Percentiles rank a stretch among this genome's conserved stretches.
Conservation (phyloP, 2,888 invertebrate genomes). For the Scrobipalpa costella region DNA sequence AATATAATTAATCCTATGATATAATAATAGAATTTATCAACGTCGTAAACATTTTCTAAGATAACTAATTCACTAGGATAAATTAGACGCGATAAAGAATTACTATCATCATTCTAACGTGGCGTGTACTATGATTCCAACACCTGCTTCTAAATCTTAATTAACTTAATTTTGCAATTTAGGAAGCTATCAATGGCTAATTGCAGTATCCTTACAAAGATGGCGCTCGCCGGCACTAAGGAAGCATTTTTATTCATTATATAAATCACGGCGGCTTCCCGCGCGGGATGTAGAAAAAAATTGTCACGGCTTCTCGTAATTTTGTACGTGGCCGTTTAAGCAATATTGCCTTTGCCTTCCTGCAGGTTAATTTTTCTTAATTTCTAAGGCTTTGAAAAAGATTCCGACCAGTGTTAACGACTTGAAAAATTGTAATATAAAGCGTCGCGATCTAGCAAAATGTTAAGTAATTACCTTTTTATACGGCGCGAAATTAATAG, state of each 20-base stretch:
- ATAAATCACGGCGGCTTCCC: conserved; percentile 72
- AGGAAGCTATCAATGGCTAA: conserved; percentile 68
- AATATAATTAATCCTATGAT: background rate
- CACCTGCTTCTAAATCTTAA: conserved; percentile 26
- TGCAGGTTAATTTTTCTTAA: conserved; percentile 75
- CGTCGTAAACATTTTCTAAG: conserved; percentile 1
- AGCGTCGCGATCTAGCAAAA: conserved; percentile 28
- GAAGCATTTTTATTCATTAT: conserved; percentile 80
- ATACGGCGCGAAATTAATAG: background rate
- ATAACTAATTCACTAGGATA: conserved; percentile 4
- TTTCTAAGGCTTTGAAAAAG: conserved; percentile 61
- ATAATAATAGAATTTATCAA: conserved; percentile 6
- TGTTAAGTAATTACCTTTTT: conserved; percentile 27
- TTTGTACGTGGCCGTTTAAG: conserved; percentile 75
- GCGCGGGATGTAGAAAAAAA: conserved; percentile 70
- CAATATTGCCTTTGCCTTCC: conserved; percentile 61
- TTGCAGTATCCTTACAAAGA: conserved; percentile 68
- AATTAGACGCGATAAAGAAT: background rate
- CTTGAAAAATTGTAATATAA: conserved; percentile 37
- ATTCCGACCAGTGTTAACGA: conserved; percentile 36
- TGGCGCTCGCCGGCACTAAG: conserved; percentile 47
- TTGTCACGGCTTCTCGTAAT: conserved; percentile 77
- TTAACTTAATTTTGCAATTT: conserved; percentile 47
- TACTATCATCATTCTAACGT: background rate
- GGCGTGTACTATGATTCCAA: background rate